phyloP scores from a whole-genome alignment of 2,113 vertebrate species.

The Psittacula cyanocephala region DNA sequence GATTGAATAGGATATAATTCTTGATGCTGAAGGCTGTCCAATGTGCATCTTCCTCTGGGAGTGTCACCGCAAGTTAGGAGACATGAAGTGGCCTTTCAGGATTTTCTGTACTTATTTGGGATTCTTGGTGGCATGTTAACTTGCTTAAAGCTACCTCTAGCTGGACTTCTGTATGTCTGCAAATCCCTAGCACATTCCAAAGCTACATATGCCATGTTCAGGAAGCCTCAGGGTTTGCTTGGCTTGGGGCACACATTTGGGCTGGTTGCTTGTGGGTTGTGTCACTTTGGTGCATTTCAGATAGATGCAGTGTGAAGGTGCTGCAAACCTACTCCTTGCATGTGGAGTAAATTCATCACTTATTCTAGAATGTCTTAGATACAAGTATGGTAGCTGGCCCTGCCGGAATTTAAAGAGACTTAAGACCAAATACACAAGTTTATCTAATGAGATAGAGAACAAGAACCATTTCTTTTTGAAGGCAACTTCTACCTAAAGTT shows the following conservation, averaged over 20 bases:
- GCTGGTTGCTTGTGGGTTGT: background rate
- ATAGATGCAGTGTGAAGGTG: background rate
- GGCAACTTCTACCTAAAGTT: background rate
- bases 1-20: background rate
- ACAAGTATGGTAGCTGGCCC: too few species aligned
- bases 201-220: fast-evolving
- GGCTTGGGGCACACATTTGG: fast-evolving
- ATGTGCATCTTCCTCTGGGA: background rate
- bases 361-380: fast-evolving
- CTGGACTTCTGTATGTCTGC: background rate
- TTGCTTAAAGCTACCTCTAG: background rate
- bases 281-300: background rate
- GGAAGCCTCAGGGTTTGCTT: background rate
- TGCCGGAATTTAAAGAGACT: background rate
- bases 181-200: fast-evolving
- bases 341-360: background rate
- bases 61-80: background rate
- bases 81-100: background rate
- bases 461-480: background rate
- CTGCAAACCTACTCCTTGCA: background rate
- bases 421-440: background rate
- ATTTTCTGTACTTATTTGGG: background rate
- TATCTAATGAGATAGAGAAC: background rate
- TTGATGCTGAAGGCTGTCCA: background rate
- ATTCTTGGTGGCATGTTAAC: background rate